Evolutionary conservation across 2,113 vertebrate species (phyloP).

Genomic region (Actenoides hombroni): DNA sequence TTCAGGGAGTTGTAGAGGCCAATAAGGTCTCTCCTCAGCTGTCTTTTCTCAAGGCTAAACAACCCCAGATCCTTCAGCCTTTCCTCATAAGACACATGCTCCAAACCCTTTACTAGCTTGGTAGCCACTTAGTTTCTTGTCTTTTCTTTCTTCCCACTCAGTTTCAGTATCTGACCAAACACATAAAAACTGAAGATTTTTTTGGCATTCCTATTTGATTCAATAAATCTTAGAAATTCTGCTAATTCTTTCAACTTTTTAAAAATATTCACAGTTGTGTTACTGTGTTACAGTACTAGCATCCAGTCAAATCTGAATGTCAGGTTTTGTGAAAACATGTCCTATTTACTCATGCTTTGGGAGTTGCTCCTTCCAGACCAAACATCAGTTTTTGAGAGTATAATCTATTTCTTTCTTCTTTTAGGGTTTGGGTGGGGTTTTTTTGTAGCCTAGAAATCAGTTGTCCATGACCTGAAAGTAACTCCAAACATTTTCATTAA

Average conservation of each 20-base stretch:
- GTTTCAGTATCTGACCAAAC: background rate
- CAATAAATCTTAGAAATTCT: background rate
- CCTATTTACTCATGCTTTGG: accelerated
- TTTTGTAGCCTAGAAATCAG: background rate
- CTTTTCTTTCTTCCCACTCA: background rate
- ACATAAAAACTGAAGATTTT: background rate
- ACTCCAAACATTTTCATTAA: background rate
- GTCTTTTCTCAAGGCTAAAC: too few species aligned
- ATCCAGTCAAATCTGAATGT: background rate
- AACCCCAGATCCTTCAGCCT: too few species aligned
- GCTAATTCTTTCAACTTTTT: background rate
- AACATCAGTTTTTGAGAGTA: background rate
- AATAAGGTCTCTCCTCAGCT: too few species aligned
- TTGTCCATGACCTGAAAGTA: background rate
- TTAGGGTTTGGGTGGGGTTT: background rate
- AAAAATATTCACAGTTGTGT: background rate
- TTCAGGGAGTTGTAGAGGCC: too few species aligned
- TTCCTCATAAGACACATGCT: too few species aligned
- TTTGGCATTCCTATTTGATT: accelerated
- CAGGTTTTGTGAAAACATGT: background rate
- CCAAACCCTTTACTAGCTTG: too few species aligned
- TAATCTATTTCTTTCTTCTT: background rate
- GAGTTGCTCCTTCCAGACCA: background rate
- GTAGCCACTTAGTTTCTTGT: too few species aligned
- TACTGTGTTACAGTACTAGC: background rate